Base-by-base conservation (phyloP, 2,888 invertebrate genomes). In the Iphiclides podalirius region DNA sequence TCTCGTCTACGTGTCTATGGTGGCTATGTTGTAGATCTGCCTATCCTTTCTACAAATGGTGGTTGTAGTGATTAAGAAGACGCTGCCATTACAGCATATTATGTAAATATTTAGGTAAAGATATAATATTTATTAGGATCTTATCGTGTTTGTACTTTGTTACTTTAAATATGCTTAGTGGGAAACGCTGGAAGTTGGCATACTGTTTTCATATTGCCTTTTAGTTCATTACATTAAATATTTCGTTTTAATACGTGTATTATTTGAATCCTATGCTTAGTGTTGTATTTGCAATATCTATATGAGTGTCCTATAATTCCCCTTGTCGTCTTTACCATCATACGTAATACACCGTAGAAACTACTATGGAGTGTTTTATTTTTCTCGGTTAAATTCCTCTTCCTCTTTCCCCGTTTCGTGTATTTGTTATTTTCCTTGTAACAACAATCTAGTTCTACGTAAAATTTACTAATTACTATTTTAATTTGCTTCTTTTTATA, bases 171-270 rank as follows among this genome's bases (percentile, higher is more conserved):
- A 66, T 75, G 78, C 77, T 75, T 79, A 68, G 67, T 63, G 67
- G 64, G 69, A 63, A 68, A 67, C 67, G 70, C 68, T 69, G 72
- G 69, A 72, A 67, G 72, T 69, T 69, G 71, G 77, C 77, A 72
- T 75, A 77, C 73, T 75, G 68, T 77, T 70, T 74, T 78, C 77
- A 78, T 75, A 77, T 78, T 82, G 83, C 82, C 77, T 80, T 83
- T 84, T 82, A 80, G 74, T 82, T 83, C 62, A 76, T 75, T 75
- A 72, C 73, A 81, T 76, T 75, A 83, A 83, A 81, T 77, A 80
- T 79, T 82, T 80, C 73, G 76, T 80, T 82, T 74, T 69, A 64
- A 52, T 47, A 33, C 58, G 58, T 53, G 52, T 64, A 52, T 72
- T 59, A 66, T 67, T 72, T 64, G n/a, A 7, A 35, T 7, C 16